Percentiles rank a stretch among this genome's conserved stretches.
Conservation (phyloP, 2,888 invertebrate species). For the Saturnia japonica region DNA sequence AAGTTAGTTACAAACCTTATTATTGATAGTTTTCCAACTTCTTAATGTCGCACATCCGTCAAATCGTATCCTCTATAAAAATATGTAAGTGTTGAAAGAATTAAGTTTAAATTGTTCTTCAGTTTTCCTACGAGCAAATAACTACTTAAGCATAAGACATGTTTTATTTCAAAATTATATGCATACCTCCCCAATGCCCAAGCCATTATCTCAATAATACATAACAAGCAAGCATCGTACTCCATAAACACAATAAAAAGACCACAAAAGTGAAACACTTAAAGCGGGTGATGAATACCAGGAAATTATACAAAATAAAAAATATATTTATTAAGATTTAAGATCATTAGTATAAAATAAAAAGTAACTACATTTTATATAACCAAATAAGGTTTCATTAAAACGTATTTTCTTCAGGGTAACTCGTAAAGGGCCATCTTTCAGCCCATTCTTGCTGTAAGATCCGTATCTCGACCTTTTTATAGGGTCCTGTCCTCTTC, state of each 20-base stretch:
- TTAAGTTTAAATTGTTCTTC: too few species aligned
- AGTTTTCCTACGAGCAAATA: too few species aligned
- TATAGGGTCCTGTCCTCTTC: constrained; percentile 42
- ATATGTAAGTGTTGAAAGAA: too few species aligned
- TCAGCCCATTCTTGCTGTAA: constrained; percentile 25
- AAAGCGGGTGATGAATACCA: background rate
- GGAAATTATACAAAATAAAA: constrained; percentile 3
- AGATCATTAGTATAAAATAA: constrained; percentile 7
- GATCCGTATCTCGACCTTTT: constrained; percentile 52
- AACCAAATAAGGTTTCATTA: constrained; percentile 18
- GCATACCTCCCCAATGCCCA: too few species aligned
- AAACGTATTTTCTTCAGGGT: constrained; percentile 12
- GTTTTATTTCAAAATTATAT: too few species aligned
- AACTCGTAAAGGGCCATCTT: constrained; percentile 21
- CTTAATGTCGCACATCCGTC: too few species aligned
- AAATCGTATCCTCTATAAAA: too few species aligned
- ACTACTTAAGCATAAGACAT: too few species aligned
- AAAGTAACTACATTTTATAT: constrained; percentile 10
- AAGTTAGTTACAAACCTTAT: too few species aligned
- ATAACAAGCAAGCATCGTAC: background rate
- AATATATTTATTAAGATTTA: background rate
- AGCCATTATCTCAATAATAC: too few species aligned
- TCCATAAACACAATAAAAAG: background rate
- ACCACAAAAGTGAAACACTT: background rate
- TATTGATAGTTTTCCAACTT: too few species aligned